Conservation (phyloP, 2,888 invertebrate species). For the Ophion obscuratus region DNA sequence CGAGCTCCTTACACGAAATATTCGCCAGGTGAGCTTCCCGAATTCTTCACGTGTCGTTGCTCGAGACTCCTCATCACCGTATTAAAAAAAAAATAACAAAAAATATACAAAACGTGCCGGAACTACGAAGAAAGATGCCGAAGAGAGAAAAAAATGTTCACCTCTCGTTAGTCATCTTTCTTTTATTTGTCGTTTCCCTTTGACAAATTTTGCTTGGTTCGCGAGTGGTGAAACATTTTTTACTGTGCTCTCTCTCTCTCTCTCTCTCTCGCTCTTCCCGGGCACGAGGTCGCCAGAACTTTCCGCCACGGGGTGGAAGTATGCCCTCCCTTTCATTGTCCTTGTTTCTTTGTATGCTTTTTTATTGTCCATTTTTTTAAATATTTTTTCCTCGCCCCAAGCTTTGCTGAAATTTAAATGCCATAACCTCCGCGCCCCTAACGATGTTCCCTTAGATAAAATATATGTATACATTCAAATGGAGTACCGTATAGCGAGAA, state of each 20-base stretch:
- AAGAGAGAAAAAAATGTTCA: background rate
- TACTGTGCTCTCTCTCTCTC: background rate
- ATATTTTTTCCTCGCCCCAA: background rate
- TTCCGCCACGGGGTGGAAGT: background rate
- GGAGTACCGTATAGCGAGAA: background rate
- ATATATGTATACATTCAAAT: background rate
- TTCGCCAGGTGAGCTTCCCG: background rate
- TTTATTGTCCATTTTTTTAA: background rate
- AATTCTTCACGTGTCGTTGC: background rate
- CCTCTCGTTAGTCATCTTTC: background rate
- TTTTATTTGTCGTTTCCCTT: slow-evolving; percentile 7
- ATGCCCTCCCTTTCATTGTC: background rate
- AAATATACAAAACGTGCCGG: background rate
- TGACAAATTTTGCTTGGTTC: background rate
- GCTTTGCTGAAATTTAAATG: background rate
- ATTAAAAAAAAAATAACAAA: background rate
- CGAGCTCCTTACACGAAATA: background rate
- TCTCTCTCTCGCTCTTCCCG: background rate
- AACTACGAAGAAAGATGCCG: background rate
- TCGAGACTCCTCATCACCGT: background rate
- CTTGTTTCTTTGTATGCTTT: background rate
- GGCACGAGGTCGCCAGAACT: background rate
- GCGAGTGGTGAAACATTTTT: background rate
- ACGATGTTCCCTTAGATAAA: background rate
- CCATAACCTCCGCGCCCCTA: background rate